Percentiles rank a stretch among this genome's conserved stretches.
Conservation (phyloP, 1,140 invertebrate genomes). For the Drosophila lini region DNA sequence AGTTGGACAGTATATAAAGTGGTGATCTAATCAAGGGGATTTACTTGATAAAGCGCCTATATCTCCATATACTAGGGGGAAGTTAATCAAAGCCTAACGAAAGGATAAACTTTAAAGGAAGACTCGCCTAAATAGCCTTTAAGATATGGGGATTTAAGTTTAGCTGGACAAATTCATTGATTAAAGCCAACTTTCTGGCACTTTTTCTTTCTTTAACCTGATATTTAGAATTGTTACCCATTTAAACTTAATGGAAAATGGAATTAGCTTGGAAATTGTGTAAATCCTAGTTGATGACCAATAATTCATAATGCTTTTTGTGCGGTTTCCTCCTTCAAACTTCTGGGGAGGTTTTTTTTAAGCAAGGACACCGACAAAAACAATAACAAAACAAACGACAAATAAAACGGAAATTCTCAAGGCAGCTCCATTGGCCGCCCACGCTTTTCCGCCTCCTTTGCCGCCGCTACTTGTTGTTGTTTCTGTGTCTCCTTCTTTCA, state of each 20-base stretch:
- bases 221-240: not conserved
- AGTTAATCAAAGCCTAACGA: too few species aligned
- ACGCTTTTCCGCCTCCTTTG: constrained; percentile 36
- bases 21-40: not conserved
- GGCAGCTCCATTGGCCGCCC: constrained; percentile 14
- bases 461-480: constrained; percentile 35
- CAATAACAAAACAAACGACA: not conserved
- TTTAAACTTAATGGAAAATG: not conserved
- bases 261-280: not conserved
- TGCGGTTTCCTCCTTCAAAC: not conserved
- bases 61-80: not conserved
- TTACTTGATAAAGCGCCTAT: not conserved
- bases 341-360: constrained; percentile 3
- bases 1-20: not conserved
- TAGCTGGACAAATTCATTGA: not conserved
- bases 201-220: too few species aligned
- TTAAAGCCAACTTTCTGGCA: not conserved
- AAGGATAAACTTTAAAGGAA: too few species aligned
- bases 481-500: constrained; percentile 16
- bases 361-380: constrained; percentile 14
- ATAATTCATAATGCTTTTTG: constrained; percentile 8
- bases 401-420: constrained; percentile 15
- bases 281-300: not conserved
- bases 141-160: not conserved
- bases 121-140: too few species aligned